Base-by-base conservation (phyloP, 2,888 invertebrate genomes). In the Coecobrya sp. region DNA sequence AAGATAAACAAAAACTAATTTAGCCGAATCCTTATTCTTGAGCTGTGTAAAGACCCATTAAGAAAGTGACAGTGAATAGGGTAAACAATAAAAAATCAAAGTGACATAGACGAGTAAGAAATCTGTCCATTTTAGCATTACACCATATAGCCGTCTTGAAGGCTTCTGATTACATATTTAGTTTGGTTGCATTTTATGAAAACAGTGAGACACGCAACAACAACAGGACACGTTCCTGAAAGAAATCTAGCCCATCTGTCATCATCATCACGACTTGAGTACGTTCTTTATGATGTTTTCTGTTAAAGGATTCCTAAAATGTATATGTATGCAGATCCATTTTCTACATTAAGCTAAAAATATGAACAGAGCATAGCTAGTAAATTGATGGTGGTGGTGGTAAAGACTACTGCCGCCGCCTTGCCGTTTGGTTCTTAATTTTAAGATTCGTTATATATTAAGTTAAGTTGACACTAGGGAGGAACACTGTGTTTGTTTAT, bases 251-350 rank as follows among this genome's bases (percentile, higher is more conserved):
- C 65, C 30, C 45, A 45, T 25, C 42, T 86, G 86, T n/a, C 85
- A 68, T 25, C 45, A 7, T 68, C 49, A 49, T n/a, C n/a, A n/a
- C n/a, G n/a, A n/a, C n/a, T 11, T 85, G 70, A 68, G 68, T 86
- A 52, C 49, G 85, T 86, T 86, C 25, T 86, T 86, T 86, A 86
- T 68, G 85, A 68, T 86, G 85, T 86, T 86, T 84, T 68, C 85
- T 68, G 22, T 85, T 68, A 59, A 62, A 59, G 62, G 36, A 82
- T 19, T 82, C 52, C 52, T 62, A 8, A 8, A n/a, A 42, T 45
- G 65, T 19, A 68, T 68, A 25, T 68, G 45, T 65, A 85, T 70
- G 49, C 70, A 70, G 62, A 52, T 68, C 10, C 45, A 22, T 70
- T 52, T 70, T 86, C 30, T 62, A 30, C 82, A 82, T 82, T 82